These are phyloP conservation scores for Drosophila nr. perissopoda DNA, from an alignment of 2,888 invertebrate genomes.

Conservation along the genomic window DNA sequence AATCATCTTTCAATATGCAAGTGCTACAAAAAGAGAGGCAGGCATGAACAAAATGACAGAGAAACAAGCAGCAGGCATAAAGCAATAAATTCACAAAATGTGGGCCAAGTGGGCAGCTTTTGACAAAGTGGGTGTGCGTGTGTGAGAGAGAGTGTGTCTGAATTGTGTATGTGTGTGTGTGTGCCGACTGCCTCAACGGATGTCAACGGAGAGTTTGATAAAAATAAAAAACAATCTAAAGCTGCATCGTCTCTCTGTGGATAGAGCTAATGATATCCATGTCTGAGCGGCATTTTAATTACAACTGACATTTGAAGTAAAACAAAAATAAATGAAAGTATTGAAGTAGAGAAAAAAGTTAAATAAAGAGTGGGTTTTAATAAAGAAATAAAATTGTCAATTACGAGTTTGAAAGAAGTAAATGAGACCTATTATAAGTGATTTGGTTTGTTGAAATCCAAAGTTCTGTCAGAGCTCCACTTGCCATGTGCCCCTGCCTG, in stretches of 20 bases:
- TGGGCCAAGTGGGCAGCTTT: slow-evolving; percentile 50
- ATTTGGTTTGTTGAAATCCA: neutral
- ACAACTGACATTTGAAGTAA: neutral
- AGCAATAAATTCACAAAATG: slow-evolving; percentile 28
- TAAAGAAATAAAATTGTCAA: neutral
- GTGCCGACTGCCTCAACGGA: slow-evolving; percentile 1
- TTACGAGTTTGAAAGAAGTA: neutral
- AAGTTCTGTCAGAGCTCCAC: neutral
- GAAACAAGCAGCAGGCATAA: slow-evolving; percentile 3
- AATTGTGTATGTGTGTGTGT: slow-evolving; percentile 6
- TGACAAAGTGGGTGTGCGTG: slow-evolving; percentile 30
- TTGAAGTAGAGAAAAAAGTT: too few species aligned
- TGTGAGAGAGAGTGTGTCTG: neutral
- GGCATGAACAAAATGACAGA: neutral
- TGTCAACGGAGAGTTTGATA: slow-evolving; percentile 2
- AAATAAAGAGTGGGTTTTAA: neutral
- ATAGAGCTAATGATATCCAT: neutral
- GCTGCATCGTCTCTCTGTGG: neutral
- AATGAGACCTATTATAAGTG: neutral
- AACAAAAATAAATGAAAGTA: neutral
- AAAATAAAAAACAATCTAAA: neutral
- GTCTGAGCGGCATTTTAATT: neutral
- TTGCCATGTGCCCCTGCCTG: neutral
- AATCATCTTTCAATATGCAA: slow-evolving; percentile 32
- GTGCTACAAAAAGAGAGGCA: neutral